These are phyloP conservation scores for Odontothrips loti DNA, from an alignment of 2,888 invertebrate species.

Conservation along the genomic window DNA sequence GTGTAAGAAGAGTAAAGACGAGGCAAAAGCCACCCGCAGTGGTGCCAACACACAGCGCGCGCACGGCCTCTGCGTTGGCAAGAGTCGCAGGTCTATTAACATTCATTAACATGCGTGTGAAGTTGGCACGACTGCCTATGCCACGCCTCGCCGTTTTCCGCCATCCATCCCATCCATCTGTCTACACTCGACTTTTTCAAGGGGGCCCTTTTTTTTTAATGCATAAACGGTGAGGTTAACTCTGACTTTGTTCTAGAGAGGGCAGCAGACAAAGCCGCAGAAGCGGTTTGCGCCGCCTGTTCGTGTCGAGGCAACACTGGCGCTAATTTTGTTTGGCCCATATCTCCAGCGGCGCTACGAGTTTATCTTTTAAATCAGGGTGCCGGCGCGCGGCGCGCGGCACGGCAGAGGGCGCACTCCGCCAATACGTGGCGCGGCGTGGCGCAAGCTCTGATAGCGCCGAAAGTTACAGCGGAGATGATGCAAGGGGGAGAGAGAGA, in stretches of 20 bases:
- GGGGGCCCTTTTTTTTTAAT: too few relatives aligned
- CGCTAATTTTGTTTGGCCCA: background rate
- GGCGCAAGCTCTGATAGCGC: background rate
- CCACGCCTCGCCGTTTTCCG: background rate
- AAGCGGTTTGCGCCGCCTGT: background rate
- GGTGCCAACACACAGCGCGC: background rate
- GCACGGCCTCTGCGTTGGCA: background rate
- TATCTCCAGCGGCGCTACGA: too few relatives aligned
- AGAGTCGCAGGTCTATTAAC: background rate
- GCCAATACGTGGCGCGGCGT: too few relatives aligned
- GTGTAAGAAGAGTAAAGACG: background rate
- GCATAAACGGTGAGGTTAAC: too few relatives aligned
- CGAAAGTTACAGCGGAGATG: background rate
- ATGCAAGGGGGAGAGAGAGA: background rate
- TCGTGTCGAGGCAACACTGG: background rate
- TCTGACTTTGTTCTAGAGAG: too few relatives aligned
- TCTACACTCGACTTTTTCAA: too few relatives aligned
- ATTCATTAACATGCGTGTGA: slow-evolving; percentile 25
- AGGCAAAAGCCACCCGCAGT: background rate
- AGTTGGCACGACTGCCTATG: slow-evolving; percentile 9
- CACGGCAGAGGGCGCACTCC: too few relatives aligned
- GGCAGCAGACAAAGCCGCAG: too few relatives aligned
- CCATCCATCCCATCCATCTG: background rate
- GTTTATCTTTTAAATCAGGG: background rate
- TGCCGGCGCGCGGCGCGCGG: background rate